Evolutionary conservation across 2,797 vertebrate species (phyloP).

Genomic region (Iguana delicatissima): DNA sequence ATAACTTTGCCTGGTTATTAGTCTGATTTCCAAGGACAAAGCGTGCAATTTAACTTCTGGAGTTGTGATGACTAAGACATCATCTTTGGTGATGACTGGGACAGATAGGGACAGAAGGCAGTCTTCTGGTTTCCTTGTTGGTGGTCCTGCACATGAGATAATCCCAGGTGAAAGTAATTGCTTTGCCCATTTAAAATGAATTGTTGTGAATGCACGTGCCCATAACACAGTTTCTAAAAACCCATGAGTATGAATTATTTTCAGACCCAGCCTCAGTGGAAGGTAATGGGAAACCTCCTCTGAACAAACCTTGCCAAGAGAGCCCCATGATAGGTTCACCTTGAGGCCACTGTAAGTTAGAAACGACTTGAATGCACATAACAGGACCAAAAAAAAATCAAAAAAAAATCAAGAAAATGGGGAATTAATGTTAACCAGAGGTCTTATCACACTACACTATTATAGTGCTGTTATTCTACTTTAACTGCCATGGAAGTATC

Average conservation of each 20-base stretch:
- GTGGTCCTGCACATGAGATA: neutral
- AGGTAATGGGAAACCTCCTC: too few relatives aligned
- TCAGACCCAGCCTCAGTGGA: too few relatives aligned
- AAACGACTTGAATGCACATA: neutral
- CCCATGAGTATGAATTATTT: neutral
- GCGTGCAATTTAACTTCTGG: neutral
- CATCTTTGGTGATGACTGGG: neutral
- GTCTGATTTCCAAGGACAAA: neutral
- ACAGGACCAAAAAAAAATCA: neutral
- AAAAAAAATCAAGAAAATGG: neutral
- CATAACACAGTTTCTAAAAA: neutral
- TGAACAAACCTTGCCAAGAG: too few relatives aligned
- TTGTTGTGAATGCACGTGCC: conserved; percentile 7
- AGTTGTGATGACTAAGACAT: too few relatives aligned
- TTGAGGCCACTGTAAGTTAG: too few relatives aligned
- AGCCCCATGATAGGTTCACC: too few relatives aligned
- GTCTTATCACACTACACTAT: neutral
- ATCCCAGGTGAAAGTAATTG: neutral
- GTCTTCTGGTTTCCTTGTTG: neutral
- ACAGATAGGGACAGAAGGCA: neutral
- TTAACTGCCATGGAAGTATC: too few relatives aligned
- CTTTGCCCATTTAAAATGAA: neutral
- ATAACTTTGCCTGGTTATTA: neutral
- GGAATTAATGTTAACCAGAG: neutral
- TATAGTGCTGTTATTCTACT: too few relatives aligned